Evolutionary conservation across 2,888 invertebrate genomes (phyloP).

Genomic region (Apodemia mormo): DNA sequence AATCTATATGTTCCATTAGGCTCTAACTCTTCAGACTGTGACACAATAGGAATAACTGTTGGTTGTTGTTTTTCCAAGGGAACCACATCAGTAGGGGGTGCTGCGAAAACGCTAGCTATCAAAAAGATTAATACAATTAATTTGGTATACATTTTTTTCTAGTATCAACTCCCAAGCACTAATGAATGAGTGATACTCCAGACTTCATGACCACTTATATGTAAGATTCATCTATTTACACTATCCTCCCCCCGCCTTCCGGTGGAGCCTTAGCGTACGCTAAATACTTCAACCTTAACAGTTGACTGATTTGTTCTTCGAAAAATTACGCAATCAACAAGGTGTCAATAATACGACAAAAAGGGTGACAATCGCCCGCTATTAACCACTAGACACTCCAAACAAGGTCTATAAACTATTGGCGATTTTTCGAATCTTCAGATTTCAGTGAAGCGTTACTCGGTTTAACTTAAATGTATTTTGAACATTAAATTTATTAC

Average conservation of each 20-base stretch:
- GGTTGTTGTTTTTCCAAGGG: slow-evolving; percentile 60
- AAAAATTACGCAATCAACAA: slow-evolving; percentile 75
- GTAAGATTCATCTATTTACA: slow-evolving; percentile 78
- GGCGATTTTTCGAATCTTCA: slow-evolving; percentile 34
- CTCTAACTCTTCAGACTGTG: slow-evolving; percentile 76
- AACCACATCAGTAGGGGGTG: slow-evolving; percentile 52
- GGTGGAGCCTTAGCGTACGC: slow-evolving; percentile 69
- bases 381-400: slow-evolving; percentile 52
- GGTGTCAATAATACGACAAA: slow-evolving; percentile 73
- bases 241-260: slow-evolving; percentile 76
- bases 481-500: neutral
- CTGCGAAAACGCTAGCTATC: slow-evolving; percentile 49
- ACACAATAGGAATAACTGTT: slow-evolving; percentile 74
- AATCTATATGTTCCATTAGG: slow-evolving; percentile 77
- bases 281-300: slow-evolving; percentile 80
- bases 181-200: slow-evolving; percentile 71
- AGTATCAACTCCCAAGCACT: slow-evolving; percentile 58
- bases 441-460: slow-evolving; percentile 42
- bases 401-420: slow-evolving; percentile 43
- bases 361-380: slow-evolving; percentile 56
- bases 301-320: slow-evolving; percentile 72
- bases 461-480: neutral
- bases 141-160: slow-evolving; percentile 57
- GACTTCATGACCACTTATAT: slow-evolving; percentile 71
- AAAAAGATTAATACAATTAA: slow-evolving; percentile 50